Evolutionary conservation across 2,113 vertebrate genomes (phyloP), one percentile per base, ranked within the genome.

Genomic region (Noturus placidus): DNA sequence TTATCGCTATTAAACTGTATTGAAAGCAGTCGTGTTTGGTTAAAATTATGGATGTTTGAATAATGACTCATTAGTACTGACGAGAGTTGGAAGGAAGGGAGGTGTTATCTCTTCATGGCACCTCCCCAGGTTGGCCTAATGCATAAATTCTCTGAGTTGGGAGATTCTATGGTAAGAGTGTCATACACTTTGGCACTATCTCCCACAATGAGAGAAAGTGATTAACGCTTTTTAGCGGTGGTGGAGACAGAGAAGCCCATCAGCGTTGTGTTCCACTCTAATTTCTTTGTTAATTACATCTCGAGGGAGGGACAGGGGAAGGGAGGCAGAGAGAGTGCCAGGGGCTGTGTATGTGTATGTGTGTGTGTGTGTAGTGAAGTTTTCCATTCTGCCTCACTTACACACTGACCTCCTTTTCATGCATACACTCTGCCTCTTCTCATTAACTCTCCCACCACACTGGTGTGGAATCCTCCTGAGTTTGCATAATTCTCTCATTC

Each of bases 201-300:
- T 88, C 63, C 87, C 86, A 91, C 86, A 88, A 86, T 89, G 67
- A 91, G 74, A 78, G 91, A 92, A 93, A 93, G 92, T 93, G 92
- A 95, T 95, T 94, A 95, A 93, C 92, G 89, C 90, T 87, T 91
- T 94, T 94, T 94, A 94, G 92, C 85, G 76, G 88, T 85, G 83
- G 50, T 87, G 87, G 90, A 94, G 91, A 93, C 92, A 92, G 88
- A 89, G 88, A 67, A 82, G 89, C 92, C 93, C 93, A 59, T 82
- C 87, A 92, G 91, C 89, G 84, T 91, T 93, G 92, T 91, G 93
- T 94, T 95, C 91, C 86, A 86, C 94, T 93, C 93, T 95, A 91
- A 94, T 95, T 94, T 95, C 93, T 95, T 95, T 94, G 94, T 95
- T 96, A 95, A 95, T 96, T 96, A 93, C 94, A 89, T 95, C 94